A percentile compares a stretch with the other conserved stretches of the same genome.
Evolutionary conservation across 2,888 invertebrate genomes (phyloP).

Genomic region (Griposia aprilina): DNA sequence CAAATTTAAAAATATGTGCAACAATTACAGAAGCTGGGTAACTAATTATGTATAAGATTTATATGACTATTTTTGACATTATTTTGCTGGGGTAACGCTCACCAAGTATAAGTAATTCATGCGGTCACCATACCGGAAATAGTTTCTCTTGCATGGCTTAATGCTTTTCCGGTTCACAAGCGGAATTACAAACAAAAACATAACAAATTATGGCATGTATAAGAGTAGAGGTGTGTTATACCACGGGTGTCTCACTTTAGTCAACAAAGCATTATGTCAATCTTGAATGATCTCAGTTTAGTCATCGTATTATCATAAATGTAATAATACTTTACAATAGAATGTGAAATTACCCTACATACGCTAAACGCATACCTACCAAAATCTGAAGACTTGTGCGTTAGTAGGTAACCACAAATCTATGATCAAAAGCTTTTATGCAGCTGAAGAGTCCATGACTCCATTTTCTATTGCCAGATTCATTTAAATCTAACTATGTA

Average conservation of each 20-base stretch:
- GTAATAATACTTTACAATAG: slow-evolving; percentile 46
- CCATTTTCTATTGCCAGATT: slow-evolving; percentile 23
- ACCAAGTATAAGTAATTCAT: not conserved
- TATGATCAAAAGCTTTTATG: slow-evolving; percentile 43
- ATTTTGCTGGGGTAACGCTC: too few species aligned
- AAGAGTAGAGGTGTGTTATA: slow-evolving; percentile 5
- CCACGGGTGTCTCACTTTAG: slow-evolving; percentile 10
- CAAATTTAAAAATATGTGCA: too few species aligned
- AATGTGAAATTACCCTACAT: slow-evolving; percentile 34
- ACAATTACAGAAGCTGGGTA: too few species aligned
- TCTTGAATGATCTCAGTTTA: slow-evolving; percentile 14
- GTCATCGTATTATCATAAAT: slow-evolving; percentile 43
- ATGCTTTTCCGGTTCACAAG: slow-evolving; percentile 2
- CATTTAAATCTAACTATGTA: slow-evolving; percentile 25
- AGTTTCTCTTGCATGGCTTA: slow-evolving; percentile 3
- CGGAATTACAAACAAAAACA: slow-evolving; percentile 19
- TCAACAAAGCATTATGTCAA: slow-evolving; percentile 28
- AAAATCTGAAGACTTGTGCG: slow-evolving; percentile 60
- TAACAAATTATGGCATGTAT: slow-evolving; percentile 22
- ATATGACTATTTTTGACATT: too few species aligned
- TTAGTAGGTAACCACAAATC: slow-evolving; percentile 53
- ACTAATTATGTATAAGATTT: too few species aligned
- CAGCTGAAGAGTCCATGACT: slow-evolving; percentile 22
- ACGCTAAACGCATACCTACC: slow-evolving; percentile 54
- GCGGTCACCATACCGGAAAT: not conserved